These are phyloP conservation scores for Brachymystax lenok DNA, from an alignment of 2,797 vertebrate genomes.

Conservation along the genomic window DNA sequence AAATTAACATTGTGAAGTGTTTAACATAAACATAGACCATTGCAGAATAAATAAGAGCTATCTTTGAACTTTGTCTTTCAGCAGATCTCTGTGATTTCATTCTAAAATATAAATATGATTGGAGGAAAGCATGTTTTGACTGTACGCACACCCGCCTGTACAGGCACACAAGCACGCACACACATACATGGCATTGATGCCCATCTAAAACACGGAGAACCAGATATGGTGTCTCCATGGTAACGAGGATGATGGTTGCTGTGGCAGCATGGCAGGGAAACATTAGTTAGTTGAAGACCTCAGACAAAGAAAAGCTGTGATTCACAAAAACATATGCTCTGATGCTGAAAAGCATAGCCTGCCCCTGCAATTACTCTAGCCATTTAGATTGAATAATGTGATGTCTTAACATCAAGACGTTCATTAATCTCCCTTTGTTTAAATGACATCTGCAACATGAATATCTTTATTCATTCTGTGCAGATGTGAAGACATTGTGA, in stretches of 20 bases:
- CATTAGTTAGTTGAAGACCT: not conserved
- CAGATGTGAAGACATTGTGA: too few relatives aligned
- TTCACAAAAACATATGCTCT: not conserved
- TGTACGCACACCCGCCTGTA: not conserved
- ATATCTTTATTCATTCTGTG: too few relatives aligned
- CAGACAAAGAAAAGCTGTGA: constrained; percentile 4
- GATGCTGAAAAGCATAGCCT: not conserved
- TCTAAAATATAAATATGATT: not conserved
- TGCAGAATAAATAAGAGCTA: not conserved
- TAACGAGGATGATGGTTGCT: constrained; percentile 15
- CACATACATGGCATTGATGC: constrained; percentile 1
- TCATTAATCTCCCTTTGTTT: too few relatives aligned
- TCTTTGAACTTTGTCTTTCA: not conserved
- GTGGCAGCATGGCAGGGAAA: constrained; percentile 10
- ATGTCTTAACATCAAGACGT: too few relatives aligned
- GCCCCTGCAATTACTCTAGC: not conserved
- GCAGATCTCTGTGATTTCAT: not conserved
- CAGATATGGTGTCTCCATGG: constrained; percentile 5
- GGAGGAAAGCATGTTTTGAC: not conserved
- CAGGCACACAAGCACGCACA: not conserved
- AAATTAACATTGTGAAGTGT: not conserved
- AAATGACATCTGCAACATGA: too few relatives aligned
- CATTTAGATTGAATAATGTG: not conserved
- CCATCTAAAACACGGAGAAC: not conserved
- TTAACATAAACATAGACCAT: not conserved